Percentiles rank a stretch among this genome's conserved stretches.
Evolutionary conservation across 2,113 vertebrate species (phyloP).

Genomic region (Protobothrops mucrosquamatus): DNA sequence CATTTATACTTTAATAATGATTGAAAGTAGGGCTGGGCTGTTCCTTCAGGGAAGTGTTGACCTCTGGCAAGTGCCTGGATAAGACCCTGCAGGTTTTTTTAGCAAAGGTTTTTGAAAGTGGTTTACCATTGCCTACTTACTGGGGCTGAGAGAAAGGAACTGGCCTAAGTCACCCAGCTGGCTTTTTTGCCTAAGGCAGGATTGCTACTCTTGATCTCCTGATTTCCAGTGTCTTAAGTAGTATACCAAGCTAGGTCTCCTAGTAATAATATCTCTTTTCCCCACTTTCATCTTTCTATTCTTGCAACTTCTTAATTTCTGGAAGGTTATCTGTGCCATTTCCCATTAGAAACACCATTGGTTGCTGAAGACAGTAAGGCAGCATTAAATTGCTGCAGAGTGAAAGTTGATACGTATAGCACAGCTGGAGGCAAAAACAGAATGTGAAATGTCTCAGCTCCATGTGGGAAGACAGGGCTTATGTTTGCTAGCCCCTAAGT

Average conservation of each 20-base stretch:
- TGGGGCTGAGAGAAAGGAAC: background rate
- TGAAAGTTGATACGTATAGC: conserved; percentile 13
- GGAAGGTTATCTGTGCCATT: background rate
- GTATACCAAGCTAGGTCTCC: background rate
- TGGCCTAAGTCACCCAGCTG: background rate
- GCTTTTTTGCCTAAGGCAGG: background rate
- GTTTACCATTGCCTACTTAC: background rate
- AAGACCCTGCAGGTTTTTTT: background rate
- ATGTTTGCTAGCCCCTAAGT: conserved; percentile 9
- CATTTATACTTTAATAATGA: background rate
- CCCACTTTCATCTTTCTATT: background rate
- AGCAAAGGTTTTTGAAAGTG: background rate
- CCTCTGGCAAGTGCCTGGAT: background rate
- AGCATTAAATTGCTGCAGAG: background rate
- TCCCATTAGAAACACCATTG: background rate
- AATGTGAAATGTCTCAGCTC: conserved; percentile 4
- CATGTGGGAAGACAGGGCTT: conserved; percentile 1
- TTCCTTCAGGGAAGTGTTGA: background rate
- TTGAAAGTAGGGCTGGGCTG: background rate
- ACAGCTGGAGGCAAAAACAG: conserved; percentile 45
- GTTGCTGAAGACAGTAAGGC: background rate
- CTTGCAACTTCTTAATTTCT: background rate
- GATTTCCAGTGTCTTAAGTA: background rate
- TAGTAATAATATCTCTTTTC: background rate
- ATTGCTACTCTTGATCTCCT: background rate